phyloP scores from a whole-genome alignment of 2,888 invertebrate species.

The Poecilus cupreus region DNA sequence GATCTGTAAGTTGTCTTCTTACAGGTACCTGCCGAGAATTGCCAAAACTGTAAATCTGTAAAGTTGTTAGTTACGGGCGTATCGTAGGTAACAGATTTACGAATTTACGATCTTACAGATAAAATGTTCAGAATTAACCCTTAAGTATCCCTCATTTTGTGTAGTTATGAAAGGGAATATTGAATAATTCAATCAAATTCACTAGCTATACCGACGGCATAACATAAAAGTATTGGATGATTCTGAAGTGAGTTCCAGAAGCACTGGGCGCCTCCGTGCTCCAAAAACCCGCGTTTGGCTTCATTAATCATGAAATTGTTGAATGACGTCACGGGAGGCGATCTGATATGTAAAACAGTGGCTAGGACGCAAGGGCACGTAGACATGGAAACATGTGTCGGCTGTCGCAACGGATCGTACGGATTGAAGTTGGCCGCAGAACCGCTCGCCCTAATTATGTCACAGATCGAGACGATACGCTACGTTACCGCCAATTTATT shows the following conservation, averaged over 20 bases:
- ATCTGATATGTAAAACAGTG: conserved; percentile 22
- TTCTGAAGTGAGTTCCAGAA: not conserved
- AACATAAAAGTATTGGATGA: not conserved
- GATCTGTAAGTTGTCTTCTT: no score
- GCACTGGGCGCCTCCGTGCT: not conserved
- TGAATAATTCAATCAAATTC: not conserved
- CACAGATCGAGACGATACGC: conserved; percentile 6
- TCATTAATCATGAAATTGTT: conserved; percentile 29
- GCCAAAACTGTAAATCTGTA: no score
- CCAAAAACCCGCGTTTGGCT: not conserved
- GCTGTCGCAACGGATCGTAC: not conserved
- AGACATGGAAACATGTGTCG: conserved; percentile 17
- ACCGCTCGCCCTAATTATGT: conserved; percentile 15
- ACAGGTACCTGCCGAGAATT: no score
- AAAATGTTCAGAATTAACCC: no score
- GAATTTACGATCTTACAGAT: no score
- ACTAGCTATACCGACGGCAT: not conserved
- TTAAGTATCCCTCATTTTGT: no score
- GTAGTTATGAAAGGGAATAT: no score
- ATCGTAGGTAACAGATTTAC: no score
- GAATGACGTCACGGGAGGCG: conserved; percentile 16
- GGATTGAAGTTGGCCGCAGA: not conserved
- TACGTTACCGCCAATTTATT: not conserved
- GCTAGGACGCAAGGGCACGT: not conserved
- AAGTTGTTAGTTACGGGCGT: no score